These are phyloP conservation scores for Petrocephalus sullivani DNA, from an alignment of 2,797 vertebrate genomes.

Conservation along the genomic window DNA sequence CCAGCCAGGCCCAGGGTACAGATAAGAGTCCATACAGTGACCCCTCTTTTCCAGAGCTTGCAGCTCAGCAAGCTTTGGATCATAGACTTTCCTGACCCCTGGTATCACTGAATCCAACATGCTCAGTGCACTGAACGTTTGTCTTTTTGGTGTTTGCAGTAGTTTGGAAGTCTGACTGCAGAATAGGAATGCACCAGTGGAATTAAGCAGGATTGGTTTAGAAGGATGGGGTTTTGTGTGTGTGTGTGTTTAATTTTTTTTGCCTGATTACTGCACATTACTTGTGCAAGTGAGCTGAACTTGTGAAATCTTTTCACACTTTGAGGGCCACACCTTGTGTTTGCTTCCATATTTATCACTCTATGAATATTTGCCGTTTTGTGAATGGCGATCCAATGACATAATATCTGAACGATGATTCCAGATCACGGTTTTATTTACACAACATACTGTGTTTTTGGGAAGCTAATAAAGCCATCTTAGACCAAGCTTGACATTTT, in stretches of 20 bases:
- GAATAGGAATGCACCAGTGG: not conserved
- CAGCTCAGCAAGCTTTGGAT: not conserved
- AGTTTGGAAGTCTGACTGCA: not conserved
- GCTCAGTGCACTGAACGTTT: not conserved
- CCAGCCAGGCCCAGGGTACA: conserved; percentile 92
- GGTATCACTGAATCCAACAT: conserved; percentile 36
- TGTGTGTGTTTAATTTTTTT: not conserved
- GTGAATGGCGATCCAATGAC: not conserved
- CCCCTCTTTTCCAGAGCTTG: conserved; percentile 11
- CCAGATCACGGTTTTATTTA: conserved; percentile 55
- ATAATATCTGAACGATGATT: conserved; percentile 22
- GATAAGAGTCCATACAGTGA: conserved; percentile 61
- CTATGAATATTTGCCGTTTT: not conserved
- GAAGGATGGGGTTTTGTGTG: not conserved
- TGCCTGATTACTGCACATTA: not conserved
- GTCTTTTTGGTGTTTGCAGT: not conserved
- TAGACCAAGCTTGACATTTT: conserved; percentile 38
- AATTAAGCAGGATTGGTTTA: not conserved
- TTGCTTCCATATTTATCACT: not conserved
- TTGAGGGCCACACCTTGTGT: not conserved
- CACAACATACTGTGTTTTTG: conserved; percentile 61
- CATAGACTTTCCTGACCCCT: conserved; percentile 32
- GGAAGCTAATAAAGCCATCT: conserved; percentile 66
- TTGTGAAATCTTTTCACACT: not conserved
- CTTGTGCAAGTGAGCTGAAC: conserved; percentile 6